Conservation (phyloP, 2,888 invertebrate genomes). For the Chymomyza procnemis region DNA sequence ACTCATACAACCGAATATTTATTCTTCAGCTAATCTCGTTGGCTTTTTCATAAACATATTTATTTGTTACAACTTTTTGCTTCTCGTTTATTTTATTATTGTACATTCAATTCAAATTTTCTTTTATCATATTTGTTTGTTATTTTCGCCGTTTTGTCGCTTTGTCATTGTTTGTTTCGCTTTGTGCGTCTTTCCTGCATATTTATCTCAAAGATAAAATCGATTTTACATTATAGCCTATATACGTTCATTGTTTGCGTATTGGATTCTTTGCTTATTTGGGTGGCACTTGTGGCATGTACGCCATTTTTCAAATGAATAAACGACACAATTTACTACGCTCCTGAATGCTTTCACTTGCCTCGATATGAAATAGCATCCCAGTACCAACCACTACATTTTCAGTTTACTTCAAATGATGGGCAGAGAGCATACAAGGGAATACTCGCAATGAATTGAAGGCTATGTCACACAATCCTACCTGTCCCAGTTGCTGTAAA, state of each 20-base stretch:
- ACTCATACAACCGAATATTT: too few relatives aligned
- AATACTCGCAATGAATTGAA: neutral
- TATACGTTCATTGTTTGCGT: slow-evolving; percentile 31
- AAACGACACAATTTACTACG: neutral
- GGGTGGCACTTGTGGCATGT: slow-evolving; percentile 55
- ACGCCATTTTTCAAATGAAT: slow-evolving; percentile 43
- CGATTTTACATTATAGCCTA: neutral
- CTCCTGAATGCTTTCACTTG: neutral
- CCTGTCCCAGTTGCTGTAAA: neutral
- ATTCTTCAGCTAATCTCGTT: neutral
- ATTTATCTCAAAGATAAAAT: neutral
- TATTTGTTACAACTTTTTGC: neutral
- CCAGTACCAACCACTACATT: too few relatives aligned
- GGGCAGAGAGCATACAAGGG: too few relatives aligned
- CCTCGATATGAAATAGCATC: too few relatives aligned
- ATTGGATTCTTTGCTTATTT: slow-evolving; percentile 9
- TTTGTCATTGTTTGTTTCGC: neutral
- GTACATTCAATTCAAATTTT: neutral
- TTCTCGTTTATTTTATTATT: neutral
- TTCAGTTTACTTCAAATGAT: too few relatives aligned
- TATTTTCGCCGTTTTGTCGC: neutral
- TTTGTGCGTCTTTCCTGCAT: neutral
- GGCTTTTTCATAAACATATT: neutral
- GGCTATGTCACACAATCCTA: slow-evolving; percentile 26
- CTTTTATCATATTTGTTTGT: neutral